phyloP scores from a whole-genome alignment of 1,140 invertebrate species.

The Drosophila carrolli region DNA sequence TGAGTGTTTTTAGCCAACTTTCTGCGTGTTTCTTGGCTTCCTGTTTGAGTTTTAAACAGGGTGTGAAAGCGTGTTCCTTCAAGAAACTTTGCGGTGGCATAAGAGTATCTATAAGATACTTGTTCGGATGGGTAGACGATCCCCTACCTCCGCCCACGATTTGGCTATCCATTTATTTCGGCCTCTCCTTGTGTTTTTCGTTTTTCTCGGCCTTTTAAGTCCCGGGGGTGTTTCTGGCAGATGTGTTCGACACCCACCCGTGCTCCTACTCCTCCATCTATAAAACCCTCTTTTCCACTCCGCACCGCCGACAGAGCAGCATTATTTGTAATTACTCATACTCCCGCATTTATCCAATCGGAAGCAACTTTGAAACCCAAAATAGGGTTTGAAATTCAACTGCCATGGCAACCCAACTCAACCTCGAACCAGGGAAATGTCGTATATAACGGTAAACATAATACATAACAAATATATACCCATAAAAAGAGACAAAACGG shows the following conservation, averaged over 20 bases:
- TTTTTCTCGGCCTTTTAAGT: conserved; percentile 2
- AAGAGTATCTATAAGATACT: conserved; percentile 32
- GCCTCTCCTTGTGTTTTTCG: conserved; percentile 7
- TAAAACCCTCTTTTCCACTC: conserved; percentile 1
- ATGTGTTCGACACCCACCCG: conserved; percentile 41
- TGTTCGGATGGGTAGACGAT: conserved; percentile 9
- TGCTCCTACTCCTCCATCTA: conserved; percentile 29
- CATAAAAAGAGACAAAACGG: conserved; percentile 43
- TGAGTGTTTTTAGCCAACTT: conserved; percentile 11
- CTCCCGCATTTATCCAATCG: conserved; percentile 80
- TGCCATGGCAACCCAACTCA: conserved; percentile 61
- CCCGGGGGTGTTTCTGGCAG: conserved; percentile 73
- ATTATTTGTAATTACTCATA: conserved; percentile 84
- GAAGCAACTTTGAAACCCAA: conserved; percentile 83
- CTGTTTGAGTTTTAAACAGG: conserved; percentile 25
- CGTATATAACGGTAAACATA: conserved; percentile 46
- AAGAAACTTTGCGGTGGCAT: conserved; percentile 40
- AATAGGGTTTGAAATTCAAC: conserved; percentile 81
- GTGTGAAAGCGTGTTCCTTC: conserved; percentile 43
- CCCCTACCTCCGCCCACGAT: conserved; percentile 9
- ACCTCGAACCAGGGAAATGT: conserved; percentile 6
- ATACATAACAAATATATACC: conserved; percentile 21
- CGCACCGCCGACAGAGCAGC: conserved; percentile 18
- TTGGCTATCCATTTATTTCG: conserved; percentile 29
- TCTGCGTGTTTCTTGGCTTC: conserved; percentile 40